A percentile compares a stretch with the other conserved stretches of the same genome.
phyloP scores from a whole-genome alignment of 1,140 invertebrate genomes.

The Pygmarrhopalites habei region DNA sequence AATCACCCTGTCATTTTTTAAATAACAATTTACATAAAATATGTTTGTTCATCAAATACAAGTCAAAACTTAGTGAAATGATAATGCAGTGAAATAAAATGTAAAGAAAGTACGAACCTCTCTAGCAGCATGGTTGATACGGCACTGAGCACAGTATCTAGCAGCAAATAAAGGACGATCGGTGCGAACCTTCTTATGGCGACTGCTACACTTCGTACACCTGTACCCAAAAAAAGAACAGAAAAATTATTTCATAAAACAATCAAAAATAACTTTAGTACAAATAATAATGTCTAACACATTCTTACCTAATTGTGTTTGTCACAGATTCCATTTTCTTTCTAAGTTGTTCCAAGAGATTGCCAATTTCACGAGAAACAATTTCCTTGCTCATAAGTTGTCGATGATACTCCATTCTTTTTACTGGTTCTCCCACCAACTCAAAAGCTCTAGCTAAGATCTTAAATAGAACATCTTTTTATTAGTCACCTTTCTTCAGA shows the following conservation, averaged over 20 bases:
- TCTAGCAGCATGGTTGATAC: constrained; percentile 81
- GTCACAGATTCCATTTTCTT: constrained; percentile 89
- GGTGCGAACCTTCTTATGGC: constrained; percentile 75
- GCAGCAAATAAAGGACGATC: constrained; percentile 81
- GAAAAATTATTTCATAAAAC: too few relatives aligned
- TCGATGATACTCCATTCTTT: constrained; percentile 37
- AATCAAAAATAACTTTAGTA: background rate
- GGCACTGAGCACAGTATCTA: constrained; percentile 78
- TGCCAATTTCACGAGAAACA: constrained; percentile 72
- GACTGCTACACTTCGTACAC: constrained; percentile 81
- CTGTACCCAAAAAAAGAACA: constrained; percentile 41
- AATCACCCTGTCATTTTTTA: constrained; percentile 87
- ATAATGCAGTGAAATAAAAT: too few relatives aligned
- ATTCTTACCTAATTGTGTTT: constrained; percentile 64
- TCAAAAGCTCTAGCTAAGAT: constrained; percentile 83
- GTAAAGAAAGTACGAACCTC: too few relatives aligned
- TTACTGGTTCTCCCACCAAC: constrained; percentile 76
- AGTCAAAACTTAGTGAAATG: too few relatives aligned
- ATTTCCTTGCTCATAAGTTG: constrained; percentile 57
- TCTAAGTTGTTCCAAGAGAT: constrained; percentile 73
- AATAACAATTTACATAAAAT: constrained; percentile 9
- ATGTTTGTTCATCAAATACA: too few relatives aligned
- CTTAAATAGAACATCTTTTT: too few relatives aligned
- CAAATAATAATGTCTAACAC: too few relatives aligned
- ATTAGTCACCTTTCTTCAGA: too few relatives aligned